Base-by-base conservation (phyloP, 2,113 vertebrate species). In the Scopus umbretta region DNA sequence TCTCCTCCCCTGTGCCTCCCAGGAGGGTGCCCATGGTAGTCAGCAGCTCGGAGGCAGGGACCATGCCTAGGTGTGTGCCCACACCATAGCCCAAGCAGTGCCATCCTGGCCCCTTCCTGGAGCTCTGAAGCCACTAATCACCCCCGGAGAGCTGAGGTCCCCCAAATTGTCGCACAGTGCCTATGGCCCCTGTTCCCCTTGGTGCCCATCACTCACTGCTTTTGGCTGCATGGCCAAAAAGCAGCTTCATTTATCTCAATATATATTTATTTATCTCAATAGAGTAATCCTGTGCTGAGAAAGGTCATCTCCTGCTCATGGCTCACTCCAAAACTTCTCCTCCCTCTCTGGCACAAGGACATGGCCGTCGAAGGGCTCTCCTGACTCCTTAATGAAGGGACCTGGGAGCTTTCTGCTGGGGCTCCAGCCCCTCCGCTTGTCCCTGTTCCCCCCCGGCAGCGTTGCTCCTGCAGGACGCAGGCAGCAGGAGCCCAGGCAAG, bases 61-160 rank as follows among this genome's bases (percentile, higher is more conserved):
- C 20, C 52, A 42, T 11, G 2, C 27, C 23, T 34, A 71, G 22
- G 8, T 50, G 15, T 40, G 43, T 71, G 50, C 34, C 62, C n/a
- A 3, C 2, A 2, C 42, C 36, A 6, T 3, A 34, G 38, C 50
- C 21, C 21, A 2, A 3, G 9, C 3, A 0, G 38, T 42, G n/a
- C n/a, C 29, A 13, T 16, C 56, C 49, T 83, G 43, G n/a, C 9
- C 7, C 40, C 17, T 45, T 70, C 32, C 68, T 21, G 50, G 11
- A 61, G n/a, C 73, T 72, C 72, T 59, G 67, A 49, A 85, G 10
- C 13, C 56, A 22, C 29, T 6, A 1, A 49, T 15, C 7, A 40
- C 13, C 26, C 34, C 29, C 56, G 16, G 16, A 80, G 20, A 76
- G 30, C 52, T 53, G 70, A 65, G 40, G 7, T 45, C 4, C 62